A percentile compares a stretch with the other conserved stretches of the same genome.
These are phyloP conservation scores for Laothoe populi DNA, from an alignment of 2,888 invertebrate genomes.

Conservation along the genomic window DNA sequence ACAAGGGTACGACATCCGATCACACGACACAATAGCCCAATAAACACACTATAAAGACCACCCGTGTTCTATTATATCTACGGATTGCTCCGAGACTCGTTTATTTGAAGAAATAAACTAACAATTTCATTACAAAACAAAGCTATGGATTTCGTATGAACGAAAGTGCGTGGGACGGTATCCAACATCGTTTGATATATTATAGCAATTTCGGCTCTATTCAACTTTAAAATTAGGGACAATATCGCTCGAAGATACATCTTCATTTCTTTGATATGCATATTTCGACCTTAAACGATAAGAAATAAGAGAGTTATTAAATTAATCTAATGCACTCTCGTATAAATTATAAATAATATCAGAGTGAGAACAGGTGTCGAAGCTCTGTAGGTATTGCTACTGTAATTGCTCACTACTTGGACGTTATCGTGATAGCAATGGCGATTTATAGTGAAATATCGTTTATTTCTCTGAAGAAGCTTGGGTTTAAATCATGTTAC, in stretches of 20 bases:
- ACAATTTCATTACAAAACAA: constrained; percentile 82
- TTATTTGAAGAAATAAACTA: constrained; percentile 75
- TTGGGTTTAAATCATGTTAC: constrained; percentile 27
- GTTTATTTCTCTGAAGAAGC: constrained; percentile 45
- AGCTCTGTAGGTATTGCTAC: constrained; percentile 67
- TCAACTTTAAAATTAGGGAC: neutral
- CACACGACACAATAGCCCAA: constrained; percentile 45
- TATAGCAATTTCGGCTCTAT: constrained; percentile 5
- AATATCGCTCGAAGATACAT: constrained; percentile 2
- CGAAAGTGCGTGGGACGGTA: constrained; percentile 77
- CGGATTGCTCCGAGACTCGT: constrained; percentile 54
- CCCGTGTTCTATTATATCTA: constrained; percentile 58
- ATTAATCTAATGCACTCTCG: constrained; percentile 32
- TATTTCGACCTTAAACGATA: constrained; percentile 44
- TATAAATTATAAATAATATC: constrained; percentile 70
- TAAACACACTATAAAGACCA: constrained; percentile 60
- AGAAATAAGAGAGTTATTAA: constrained; percentile 43
- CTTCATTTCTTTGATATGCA: constrained; percentile 29
- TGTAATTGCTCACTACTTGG: constrained; percentile 71
- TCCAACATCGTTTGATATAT: constrained; percentile 58
- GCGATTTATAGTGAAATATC: constrained; percentile 64
- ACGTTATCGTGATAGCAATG: constrained; percentile 64
- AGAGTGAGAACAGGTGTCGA: constrained; percentile 75
- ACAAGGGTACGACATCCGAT: constrained; percentile 43
- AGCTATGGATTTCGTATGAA: constrained; percentile 73